Base-by-base conservation (phyloP, 2,888 invertebrate genomes). In the Abrostola triplasia region DNA sequence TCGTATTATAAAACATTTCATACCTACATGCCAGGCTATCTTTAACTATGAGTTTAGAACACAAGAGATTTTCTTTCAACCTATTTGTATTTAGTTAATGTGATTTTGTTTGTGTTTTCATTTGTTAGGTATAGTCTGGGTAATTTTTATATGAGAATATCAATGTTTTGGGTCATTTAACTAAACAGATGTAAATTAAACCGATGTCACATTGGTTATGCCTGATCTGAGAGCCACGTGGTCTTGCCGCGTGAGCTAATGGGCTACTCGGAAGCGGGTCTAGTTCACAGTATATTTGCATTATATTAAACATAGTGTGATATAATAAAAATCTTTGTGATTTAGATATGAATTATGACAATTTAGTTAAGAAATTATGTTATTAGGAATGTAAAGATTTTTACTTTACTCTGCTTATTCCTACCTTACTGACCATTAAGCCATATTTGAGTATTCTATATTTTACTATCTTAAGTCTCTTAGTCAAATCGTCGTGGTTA, bases 201-300 rank as follows among this genome's bases (percentile, higher is more conserved):
- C 10, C 35, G n/a, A 59, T 35, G 61, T 65, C 35, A 59, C 10
- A 36, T 47, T 61, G 37, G 55, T 63, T 56, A 49, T 55, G 42
- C 51, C 52, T 36, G 38, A 58, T 13, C 9, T 41, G 49, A 41
- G 13, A 70, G 48, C 71, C 65, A 70, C 55, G 71, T 72, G 71
- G 65, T 56, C 24, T 42, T 0, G 42, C 61, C 61, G 12, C 59
- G 61, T 70, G 61, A 64, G 42, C n/a, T 36, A 37, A 24, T 13
- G 12, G 36, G 38, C 7, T 47, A 36, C 37, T 55, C 6, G 52
- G 52, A 53, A 53, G 41, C 9, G 40, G 42, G 5, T n/a, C 41
- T 48, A 35, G 36, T 37, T 67, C 13, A 35, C 35, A 11, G 9
- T 24, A 8, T 5, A 5, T 57, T 60, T 8, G 5, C 8, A 44